Evolutionary conservation across 2,113 vertebrate species (phyloP).

Genomic region (Tragelaphus scriptus): DNA sequence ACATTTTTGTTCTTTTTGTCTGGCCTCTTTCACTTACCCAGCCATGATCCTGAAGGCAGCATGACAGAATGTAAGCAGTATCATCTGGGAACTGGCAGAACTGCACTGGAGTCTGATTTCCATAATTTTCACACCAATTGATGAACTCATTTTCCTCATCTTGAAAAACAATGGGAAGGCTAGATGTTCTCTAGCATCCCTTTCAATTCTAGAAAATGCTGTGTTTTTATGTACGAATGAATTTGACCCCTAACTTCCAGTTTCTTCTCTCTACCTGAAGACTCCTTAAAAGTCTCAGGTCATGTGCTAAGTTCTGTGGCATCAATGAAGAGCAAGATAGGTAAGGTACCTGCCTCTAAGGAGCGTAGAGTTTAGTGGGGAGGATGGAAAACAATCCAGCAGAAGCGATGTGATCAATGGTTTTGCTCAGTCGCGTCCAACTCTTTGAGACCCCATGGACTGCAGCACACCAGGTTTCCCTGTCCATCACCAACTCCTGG

Average conservation of each 20-base stretch:
- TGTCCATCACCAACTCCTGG: background rate
- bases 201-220: background rate
- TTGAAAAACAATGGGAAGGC: slow-evolving; percentile 11
- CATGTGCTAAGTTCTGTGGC: background rate
- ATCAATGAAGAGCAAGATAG: background rate
- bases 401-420: background rate
- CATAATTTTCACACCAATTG: background rate
- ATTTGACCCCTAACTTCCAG: background rate
- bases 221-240: background rate
- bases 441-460: background rate
- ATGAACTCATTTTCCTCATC: background rate
- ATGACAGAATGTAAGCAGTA: background rate
- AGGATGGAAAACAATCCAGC: background rate
- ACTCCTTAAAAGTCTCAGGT: background rate
- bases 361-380: background rate
- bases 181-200: background rate
- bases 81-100: background rate
- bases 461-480: background rate
- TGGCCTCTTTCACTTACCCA: background rate
- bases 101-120: background rate
- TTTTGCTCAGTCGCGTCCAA: background rate
- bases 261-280: background rate
- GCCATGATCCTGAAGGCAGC: background rate
- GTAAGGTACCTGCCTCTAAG: background rate
- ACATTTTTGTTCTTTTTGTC: background rate